Percentiles rank a stretch among this genome's conserved stretches.
Evolutionary conservation across 2,888 invertebrate species (phyloP).

Genomic region (Falcaria lacertinaria): DNA sequence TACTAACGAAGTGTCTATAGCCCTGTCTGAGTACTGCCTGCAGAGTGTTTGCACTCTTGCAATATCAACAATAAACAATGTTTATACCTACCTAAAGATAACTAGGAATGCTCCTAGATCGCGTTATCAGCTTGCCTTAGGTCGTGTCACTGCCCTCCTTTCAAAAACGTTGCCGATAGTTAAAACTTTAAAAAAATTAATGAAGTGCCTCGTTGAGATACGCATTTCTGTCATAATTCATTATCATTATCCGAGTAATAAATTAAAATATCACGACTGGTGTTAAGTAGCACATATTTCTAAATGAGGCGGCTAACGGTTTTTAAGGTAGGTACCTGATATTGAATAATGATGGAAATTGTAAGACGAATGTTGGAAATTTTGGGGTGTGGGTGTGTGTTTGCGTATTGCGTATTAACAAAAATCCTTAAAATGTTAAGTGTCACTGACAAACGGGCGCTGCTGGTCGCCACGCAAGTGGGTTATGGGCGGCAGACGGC

Average conservation of each 20-base stretch:
- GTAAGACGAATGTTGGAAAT: conserved; percentile 27
- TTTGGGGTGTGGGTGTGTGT: conserved; percentile 6
- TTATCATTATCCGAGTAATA: neutral
- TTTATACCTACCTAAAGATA: conserved; percentile 44
- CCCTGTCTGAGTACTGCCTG: conserved; percentile 13
- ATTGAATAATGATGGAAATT: conserved; percentile 4
- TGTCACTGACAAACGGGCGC: conserved; percentile 16
- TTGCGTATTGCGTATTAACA: conserved; percentile 14
- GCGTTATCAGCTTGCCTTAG: conserved; percentile 62
- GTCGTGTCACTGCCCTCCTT: conserved; percentile 65
- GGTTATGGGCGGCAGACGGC: conserved; percentile 61
- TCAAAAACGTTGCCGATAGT: conserved; percentile 30
- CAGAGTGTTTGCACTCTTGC: conserved; percentile 32
- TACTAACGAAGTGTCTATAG: conserved; percentile 20
- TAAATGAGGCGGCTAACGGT: conserved; percentile 15
- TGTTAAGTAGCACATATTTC: conserved; percentile 14
- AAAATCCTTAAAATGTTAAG: conserved; percentile 25
- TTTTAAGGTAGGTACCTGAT: conserved; percentile 8
- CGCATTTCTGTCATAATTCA: neutral
- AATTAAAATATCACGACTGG: neutral
- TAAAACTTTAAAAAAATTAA: conserved; percentile 23
- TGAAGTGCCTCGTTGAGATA: neutral
- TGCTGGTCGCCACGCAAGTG: conserved; percentile 36
- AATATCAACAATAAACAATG: conserved; percentile 38
- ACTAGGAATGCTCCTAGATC: conserved; percentile 50